Conservation (phyloP, 1,140 invertebrate genomes). For the Micrasema longulum region DNA sequence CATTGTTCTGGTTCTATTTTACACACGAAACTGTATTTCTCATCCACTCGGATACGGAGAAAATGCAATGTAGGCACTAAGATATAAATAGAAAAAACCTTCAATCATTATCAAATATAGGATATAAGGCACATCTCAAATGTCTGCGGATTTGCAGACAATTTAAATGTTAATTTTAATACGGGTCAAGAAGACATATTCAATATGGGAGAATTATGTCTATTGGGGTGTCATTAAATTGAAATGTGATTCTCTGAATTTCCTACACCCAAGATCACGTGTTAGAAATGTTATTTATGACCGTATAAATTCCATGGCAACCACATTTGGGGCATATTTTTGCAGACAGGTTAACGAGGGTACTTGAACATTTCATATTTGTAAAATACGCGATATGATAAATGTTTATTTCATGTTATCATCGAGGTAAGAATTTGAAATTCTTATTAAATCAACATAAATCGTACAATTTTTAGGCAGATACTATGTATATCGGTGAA, state of each 20-base stretch:
- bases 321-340: slow-evolving; percentile 29
- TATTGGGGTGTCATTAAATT: slow-evolving; percentile 15
- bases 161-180: slow-evolving; percentile 37
- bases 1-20: too few relatives aligned
- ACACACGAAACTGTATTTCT: too few relatives aligned
- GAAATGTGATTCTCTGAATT: slow-evolving; percentile 5
- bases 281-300: slow-evolving; percentile 18
- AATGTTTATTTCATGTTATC: neutral
- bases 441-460: too few relatives aligned
- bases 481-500: too few relatives aligned
- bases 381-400: neutral
- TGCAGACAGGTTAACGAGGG: slow-evolving; percentile 22
- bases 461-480: too few relatives aligned
- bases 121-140: too few relatives aligned
- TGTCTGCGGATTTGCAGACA: neutral
- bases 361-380: neutral
- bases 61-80: too few relatives aligned
- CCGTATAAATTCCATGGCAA: slow-evolving; percentile 4
- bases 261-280: slow-evolving; percentile 5
- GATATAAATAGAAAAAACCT: too few relatives aligned
- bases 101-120: too few relatives aligned
- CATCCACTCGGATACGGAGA: too few relatives aligned
- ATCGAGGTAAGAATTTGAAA: too few relatives aligned
- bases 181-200: slow-evolving; percentile 19
- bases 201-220: slow-evolving; percentile 28